phyloP scores from a whole-genome alignment of 2,888 invertebrate genomes.

The Brachyptera putata region DNA sequence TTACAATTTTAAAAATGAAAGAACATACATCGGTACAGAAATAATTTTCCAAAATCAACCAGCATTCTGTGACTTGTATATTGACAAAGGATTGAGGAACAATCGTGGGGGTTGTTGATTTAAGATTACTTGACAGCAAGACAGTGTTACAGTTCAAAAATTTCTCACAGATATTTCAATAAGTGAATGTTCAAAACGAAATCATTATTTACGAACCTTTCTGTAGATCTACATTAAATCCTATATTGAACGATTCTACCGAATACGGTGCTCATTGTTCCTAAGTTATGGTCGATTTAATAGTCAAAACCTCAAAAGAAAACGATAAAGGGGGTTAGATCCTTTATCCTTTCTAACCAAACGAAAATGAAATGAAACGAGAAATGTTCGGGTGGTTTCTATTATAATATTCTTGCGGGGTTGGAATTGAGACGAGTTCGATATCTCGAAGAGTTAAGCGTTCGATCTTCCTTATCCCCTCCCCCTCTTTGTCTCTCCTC shows the following conservation, averaged over 20 bases:
- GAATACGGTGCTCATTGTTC: slow-evolving; percentile 19
- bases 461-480: not conserved
- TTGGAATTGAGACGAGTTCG: slow-evolving; percentile 14
- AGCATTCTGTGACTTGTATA: too few species aligned
- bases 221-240: slow-evolving; percentile 12
- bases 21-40: too few species aligned
- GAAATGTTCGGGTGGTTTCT: not conserved
- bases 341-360: slow-evolving; percentile 16
- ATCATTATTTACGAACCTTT: slow-evolving; percentile 1
- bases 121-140: too few species aligned
- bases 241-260: slow-evolving; percentile 1
- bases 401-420: not conserved
- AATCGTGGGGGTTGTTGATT: too few species aligned
- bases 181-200: too few species aligned
- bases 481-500: not conserved
- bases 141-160: too few species aligned
- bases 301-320: slow-evolving; percentile 26
- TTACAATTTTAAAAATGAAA: too few species aligned
- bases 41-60: too few species aligned
- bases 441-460: slow-evolving; percentile 4
- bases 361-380: slow-evolving; percentile 16
- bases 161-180: too few species aligned
- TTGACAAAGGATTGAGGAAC: too few species aligned
- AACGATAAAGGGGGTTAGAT: slow-evolving; percentile 17
- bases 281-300: slow-evolving; percentile 26